A percentile compares a stretch with the other conserved stretches of the same genome.
These are phyloP conservation scores for Calidris pygmaea DNA, from an alignment of 2,113 vertebrate genomes.

Conservation along the genomic window DNA sequence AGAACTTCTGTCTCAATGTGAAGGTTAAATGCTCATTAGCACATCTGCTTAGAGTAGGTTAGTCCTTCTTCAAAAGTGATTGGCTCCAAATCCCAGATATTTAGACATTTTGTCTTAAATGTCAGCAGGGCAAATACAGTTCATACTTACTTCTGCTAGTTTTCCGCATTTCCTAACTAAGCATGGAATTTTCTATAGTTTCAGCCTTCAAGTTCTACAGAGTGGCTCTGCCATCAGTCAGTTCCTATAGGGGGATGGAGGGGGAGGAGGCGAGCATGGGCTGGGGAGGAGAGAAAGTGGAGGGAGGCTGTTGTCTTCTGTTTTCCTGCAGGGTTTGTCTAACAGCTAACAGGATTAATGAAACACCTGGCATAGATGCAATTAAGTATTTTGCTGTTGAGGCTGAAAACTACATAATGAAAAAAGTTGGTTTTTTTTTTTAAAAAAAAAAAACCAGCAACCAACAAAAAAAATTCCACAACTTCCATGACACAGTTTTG, in stretches of 20 bases:
- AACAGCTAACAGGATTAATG: conserved; percentile 70
- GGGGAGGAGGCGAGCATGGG: not conserved
- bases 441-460: not conserved
- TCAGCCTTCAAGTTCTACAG: not conserved
- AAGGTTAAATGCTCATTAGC: not conserved
- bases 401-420: conserved; percentile 57
- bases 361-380: conserved; percentile 70
- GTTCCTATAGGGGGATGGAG: conserved; percentile 8
- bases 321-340: conserved; percentile 63
- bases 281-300: not conserved
- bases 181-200: not conserved
- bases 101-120: not conserved
- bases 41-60: not conserved
- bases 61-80: not conserved
- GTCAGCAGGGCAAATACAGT: not conserved
- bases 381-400: conserved; percentile 70
- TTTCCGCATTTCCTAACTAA: conserved; percentile 10
- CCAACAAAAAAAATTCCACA: not conserved
- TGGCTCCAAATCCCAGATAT: not conserved
- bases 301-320: conserved; percentile 42
- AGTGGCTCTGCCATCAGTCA: not conserved
- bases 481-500: not conserved
- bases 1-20: not conserved
- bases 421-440: not conserved
- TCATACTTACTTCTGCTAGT: not conserved